Evolutionary conservation across 2,113 vertebrate species (phyloP).

Genomic region (Centropristis striata): DNA sequence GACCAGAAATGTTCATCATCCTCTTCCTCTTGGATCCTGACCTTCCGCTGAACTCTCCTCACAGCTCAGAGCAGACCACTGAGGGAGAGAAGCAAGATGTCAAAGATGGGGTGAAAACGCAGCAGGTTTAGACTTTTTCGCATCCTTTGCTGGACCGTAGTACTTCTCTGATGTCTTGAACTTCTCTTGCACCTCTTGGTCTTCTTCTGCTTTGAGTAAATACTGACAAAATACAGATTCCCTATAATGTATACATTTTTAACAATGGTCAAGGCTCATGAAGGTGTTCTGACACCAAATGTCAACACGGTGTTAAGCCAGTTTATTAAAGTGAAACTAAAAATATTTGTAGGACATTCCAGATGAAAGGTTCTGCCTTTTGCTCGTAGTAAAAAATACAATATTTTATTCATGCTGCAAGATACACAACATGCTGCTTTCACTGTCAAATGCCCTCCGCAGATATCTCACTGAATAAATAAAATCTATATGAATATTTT

Average conservation of each 20-base stretch:
- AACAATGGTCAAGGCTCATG: not conserved
- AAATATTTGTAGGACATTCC: conserved; percentile 41
- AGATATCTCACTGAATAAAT: conserved; percentile 64
- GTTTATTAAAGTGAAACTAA: conserved; percentile 16
- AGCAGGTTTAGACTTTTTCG: conserved; percentile 15
- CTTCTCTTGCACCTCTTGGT: not conserved
- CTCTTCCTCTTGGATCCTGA: conserved; percentile 49
- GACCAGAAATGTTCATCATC: conserved; percentile 43
- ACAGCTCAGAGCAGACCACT: conserved; percentile 43
- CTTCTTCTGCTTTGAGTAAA: not conserved
- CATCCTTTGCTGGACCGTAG: not conserved
- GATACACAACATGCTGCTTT: conserved; percentile 39
- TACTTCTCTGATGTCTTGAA: conserved; percentile 34
- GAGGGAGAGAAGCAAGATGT: conserved; percentile 53
- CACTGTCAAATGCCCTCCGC: conserved; percentile 24
- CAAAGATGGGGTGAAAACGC: conserved; percentile 40
- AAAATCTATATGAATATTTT: conserved; percentile 31
- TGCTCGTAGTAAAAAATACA: conserved; percentile 31
- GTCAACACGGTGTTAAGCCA: conserved; percentile 1
- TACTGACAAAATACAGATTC: not conserved
- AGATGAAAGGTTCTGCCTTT: conserved; percentile 29
- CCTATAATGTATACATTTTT: not conserved
- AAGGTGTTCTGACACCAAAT: not conserved
- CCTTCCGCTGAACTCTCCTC: conserved; percentile 65
- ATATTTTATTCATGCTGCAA: conserved; percentile 68